A percentile compares a stretch with the other conserved stretches of the same genome.
phyloP scores from a whole-genome alignment of 2,888 invertebrate genomes.

The Ennomos erosarius region DNA sequence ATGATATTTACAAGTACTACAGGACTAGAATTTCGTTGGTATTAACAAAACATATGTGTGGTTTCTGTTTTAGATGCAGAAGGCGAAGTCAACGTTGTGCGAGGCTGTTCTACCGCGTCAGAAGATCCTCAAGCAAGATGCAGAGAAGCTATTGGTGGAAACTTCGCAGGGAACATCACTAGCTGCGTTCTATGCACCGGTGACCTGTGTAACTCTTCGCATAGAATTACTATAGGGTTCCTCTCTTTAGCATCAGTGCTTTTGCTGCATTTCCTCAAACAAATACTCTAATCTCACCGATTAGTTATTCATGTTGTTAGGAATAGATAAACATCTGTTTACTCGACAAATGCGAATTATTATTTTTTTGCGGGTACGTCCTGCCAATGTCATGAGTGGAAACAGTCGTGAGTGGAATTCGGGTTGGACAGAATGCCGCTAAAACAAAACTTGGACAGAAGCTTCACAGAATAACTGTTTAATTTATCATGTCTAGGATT shows the following conservation, averaged over 20 bases:
- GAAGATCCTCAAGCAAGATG: slow-evolving; percentile 48
- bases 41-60: too few species aligned
- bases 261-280: slow-evolving; percentile 29
- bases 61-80: slow-evolving; percentile 51
- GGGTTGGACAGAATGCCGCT: too few species aligned
- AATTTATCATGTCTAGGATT: too few species aligned
- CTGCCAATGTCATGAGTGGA: too few species aligned
- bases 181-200: slow-evolving; percentile 56
- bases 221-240: slow-evolving; percentile 33
- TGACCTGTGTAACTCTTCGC: slow-evolving; percentile 62
- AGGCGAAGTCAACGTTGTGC: slow-evolving; percentile 48
- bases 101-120: slow-evolving; percentile 59
- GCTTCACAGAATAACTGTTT: too few species aligned
- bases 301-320: not conserved
- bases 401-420: too few species aligned
- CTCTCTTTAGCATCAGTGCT: slow-evolving; percentile 16
- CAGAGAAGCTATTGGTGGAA: slow-evolving; percentile 43
- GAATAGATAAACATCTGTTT: too few species aligned
- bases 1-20: too few species aligned
- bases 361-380: too few species aligned
- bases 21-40: too few species aligned
- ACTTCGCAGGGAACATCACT: slow-evolving; percentile 39
- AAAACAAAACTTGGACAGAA: too few species aligned
- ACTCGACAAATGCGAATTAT: too few species aligned
- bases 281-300: slow-evolving; percentile 3